Evolutionary conservation across 2,888 invertebrate genomes (phyloP).

Genomic region (Meiosimyza decipiens): DNA sequence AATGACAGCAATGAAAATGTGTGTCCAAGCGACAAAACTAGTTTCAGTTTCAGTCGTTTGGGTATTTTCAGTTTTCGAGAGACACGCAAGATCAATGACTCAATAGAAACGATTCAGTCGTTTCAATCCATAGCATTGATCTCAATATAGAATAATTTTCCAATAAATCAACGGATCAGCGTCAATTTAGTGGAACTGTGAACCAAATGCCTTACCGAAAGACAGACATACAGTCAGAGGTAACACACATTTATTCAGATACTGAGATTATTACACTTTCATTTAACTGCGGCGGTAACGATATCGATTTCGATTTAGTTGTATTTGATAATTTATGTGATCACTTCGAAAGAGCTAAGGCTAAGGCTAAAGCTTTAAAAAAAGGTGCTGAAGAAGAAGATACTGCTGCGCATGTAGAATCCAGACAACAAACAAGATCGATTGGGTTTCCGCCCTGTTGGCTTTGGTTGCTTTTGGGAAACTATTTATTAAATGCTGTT

Average conservation of each 20-base stretch:
- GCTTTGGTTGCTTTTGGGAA: neutral
- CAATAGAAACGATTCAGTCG: constrained; percentile 2
- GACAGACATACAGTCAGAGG: neutral
- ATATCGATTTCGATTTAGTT: constrained; percentile 24
- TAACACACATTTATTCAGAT: no score
- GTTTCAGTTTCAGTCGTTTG: constrained; percentile 1
- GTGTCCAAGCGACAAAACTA: constrained; percentile 8
- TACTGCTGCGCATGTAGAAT: neutral
- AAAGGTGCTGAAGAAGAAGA: neutral
- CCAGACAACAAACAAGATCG: neutral
- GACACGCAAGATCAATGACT: constrained; percentile 23
- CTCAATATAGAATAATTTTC: constrained; percentile 25
- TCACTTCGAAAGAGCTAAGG: neutral
- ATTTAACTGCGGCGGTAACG: constrained; percentile 5
- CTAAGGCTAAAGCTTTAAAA: neutral
- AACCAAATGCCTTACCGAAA: constrained; percentile 14
- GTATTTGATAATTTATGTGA: constrained; percentile 21
- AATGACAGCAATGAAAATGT: constrained; percentile 29
- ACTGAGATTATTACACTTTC: constrained; percentile 20
- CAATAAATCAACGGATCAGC: constrained; percentile 33
- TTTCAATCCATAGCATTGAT: constrained; percentile 1
- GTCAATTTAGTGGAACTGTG: constrained; percentile 20
- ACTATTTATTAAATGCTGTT: constrained; percentile 24
- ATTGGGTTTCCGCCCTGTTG: neutral
- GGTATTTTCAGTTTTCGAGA: no score